Evolutionary conservation across 1,140 invertebrate genomes (phyloP).

Genomic region (Tribolium madens): DNA sequence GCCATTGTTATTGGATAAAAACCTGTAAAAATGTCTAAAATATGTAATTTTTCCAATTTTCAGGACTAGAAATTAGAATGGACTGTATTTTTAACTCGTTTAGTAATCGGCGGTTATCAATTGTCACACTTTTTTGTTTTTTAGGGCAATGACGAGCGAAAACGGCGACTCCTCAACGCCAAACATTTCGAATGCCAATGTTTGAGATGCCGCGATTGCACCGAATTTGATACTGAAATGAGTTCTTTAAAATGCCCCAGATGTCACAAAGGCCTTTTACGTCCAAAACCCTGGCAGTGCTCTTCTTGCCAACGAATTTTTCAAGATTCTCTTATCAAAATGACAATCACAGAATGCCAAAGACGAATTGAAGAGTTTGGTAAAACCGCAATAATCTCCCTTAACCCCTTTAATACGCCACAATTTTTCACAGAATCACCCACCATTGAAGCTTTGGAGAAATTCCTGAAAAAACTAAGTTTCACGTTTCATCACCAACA

Average conservation of each 20-base stretch:
- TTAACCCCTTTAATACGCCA: neutral
- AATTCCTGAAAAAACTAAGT: slow-evolving; percentile 72
- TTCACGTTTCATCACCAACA: slow-evolving; percentile 83
- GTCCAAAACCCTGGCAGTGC: neutral
- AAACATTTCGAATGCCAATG: slow-evolving; percentile 87
- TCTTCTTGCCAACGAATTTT: slow-evolving; percentile 8
- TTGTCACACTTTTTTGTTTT: too few relatives aligned
- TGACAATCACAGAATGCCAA: slow-evolving; percentile 69
- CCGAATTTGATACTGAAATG: slow-evolving; percentile 81
- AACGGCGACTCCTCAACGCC: slow-evolving; percentile 81
- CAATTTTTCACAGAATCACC: slow-evolving; percentile 59
- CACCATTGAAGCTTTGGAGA: slow-evolving; percentile 71
- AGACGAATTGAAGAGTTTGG: slow-evolving; percentile 79
- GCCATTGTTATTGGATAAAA: too few relatives aligned
- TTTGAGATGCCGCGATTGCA: slow-evolving; percentile 79
- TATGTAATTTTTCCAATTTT: too few relatives aligned
- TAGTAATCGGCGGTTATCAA: too few relatives aligned
- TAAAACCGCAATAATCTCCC: slow-evolving; percentile 51
- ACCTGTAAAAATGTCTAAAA: too few relatives aligned
- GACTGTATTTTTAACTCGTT: too few relatives aligned
- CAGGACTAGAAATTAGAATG: too few relatives aligned
- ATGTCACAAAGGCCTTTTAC: slow-evolving; percentile 17
- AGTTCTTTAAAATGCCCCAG: slow-evolving; percentile 76
- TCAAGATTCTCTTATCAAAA: slow-evolving; percentile 69
- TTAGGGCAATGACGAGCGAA: slow-evolving; percentile 79